Evolutionary conservation across 2,888 invertebrate species (phyloP), one percentile per base, ranked within the genome.

Genomic region (Eremobia ochroleuca): DNA sequence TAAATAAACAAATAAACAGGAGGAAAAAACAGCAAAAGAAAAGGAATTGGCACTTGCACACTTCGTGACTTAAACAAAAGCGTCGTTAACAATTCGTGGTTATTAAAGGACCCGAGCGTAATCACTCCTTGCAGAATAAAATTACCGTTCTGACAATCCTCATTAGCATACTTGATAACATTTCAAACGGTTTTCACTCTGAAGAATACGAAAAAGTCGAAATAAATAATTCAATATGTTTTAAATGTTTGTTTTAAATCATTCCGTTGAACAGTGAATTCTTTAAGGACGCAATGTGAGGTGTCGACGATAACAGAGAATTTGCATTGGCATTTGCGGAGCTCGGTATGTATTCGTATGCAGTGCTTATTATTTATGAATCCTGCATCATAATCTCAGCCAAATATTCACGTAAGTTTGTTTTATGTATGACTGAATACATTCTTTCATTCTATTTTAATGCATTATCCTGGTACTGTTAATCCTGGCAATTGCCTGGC

Each of bases 101-200:
- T 88, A 88, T 88, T 86, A 84, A 88, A 88, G 69, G 73, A 70
- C 79, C 82, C 73, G 43, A 66, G 52, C 76, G 79, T 87, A 90
- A 89, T 89, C 90, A 89, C 88, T 88, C 85, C 85, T 88, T 88
- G 86, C 87, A 87, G 89, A 91, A 91, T 92, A 89, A 91, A 91
- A 91, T 92, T 91, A 91, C 88, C 89, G 90, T 90, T 91, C 82
- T 87, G 79, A 86, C 88, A 86, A 88, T 87, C 87, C 90, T 90
- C 88, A 91, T 91, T 92, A 90, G 86, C 90, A 87, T 87, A 67
- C 87, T 85, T 87, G 85, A 88, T 85, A 88, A 87, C 79, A 78
- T 82, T 82, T 87, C 79, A 88, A 88, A 90, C 77, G 81, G 75
- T 85, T 79, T 83, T 85, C 85, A 86, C 68, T 78, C 75, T 77